Evolutionary conservation across 2,797 vertebrate genomes (phyloP).

Genomic region (Orestias chungarensis): DNA sequence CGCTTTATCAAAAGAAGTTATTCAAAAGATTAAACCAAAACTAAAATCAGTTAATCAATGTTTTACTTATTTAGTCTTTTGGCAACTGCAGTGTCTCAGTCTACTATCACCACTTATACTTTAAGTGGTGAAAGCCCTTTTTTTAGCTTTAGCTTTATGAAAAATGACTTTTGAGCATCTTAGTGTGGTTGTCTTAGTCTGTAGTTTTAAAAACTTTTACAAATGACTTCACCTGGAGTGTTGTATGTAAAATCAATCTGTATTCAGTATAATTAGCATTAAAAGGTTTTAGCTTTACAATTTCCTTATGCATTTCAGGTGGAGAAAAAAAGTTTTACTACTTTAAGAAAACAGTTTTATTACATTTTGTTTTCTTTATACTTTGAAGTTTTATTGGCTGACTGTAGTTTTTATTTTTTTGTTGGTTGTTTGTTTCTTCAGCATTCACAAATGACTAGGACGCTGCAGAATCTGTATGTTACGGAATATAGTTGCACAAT

Average conservation of each 20-base stretch:
- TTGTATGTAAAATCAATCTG: background rate
- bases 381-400: conserved; percentile 29
- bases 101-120: background rate
- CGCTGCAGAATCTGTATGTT: conserved; percentile 57
- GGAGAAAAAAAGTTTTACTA: background rate
- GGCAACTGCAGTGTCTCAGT: background rate
- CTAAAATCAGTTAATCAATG: no score
- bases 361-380: conserved; percentile 12
- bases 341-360: background rate
- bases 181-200: background rate
- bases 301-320: background rate
- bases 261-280: background rate
- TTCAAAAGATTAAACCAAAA: background rate
- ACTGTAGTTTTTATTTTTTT: no score
- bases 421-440: no score
- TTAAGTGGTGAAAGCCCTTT: no score
- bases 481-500: no score
- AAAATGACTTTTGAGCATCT: background rate
- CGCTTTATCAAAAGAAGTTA: background rate
- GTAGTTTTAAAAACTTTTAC: background rate
- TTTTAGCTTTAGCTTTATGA: background rate
- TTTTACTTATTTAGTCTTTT: background rate
- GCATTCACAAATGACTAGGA: conserved; percentile 60
- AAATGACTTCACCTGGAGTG: background rate
- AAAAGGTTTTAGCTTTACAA: background rate